These are phyloP conservation scores for Hydrophis major DNA, from an alignment of 2,797 vertebrate genomes.

Conservation along the genomic window DNA sequence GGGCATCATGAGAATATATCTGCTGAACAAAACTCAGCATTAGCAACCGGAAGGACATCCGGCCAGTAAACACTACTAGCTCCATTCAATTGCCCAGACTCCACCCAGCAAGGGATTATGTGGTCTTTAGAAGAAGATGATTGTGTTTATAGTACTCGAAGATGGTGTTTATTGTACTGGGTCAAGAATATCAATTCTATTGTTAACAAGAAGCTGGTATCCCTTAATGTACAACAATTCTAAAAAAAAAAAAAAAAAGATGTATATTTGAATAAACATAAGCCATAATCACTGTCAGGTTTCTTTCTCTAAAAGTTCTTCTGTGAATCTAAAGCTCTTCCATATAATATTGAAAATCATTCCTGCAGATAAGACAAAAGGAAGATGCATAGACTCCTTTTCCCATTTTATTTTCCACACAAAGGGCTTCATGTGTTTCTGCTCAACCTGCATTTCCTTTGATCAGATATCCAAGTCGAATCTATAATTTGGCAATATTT, in stretches of 20 bases:
- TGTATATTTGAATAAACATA: background rate
- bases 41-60: too few species aligned
- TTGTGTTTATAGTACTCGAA: background rate
- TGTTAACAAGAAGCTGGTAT: background rate
- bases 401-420: background rate
- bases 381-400: background rate
- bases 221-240: background rate
- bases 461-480: background rate
- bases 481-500: background rate
- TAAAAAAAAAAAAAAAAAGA: background rate
- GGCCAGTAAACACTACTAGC: too few species aligned
- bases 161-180: conserved; percentile 1
- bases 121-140: background rate
- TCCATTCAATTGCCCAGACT: too few species aligned
- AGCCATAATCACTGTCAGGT: background rate
- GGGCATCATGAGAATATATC: too few species aligned
- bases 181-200: conserved; percentile 6
- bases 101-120: background rate
- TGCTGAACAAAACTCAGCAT: too few species aligned
- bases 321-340: background rate
- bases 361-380: background rate
- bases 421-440: background rate
- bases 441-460: too few species aligned
- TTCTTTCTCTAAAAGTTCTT: background rate
- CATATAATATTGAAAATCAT: background rate